Percentiles rank a stretch among this genome's conserved stretches.
These are phyloP conservation scores for Penaeus monodon DNA, from an alignment of 2,888 invertebrate genomes.

Conservation along the genomic window DNA sequence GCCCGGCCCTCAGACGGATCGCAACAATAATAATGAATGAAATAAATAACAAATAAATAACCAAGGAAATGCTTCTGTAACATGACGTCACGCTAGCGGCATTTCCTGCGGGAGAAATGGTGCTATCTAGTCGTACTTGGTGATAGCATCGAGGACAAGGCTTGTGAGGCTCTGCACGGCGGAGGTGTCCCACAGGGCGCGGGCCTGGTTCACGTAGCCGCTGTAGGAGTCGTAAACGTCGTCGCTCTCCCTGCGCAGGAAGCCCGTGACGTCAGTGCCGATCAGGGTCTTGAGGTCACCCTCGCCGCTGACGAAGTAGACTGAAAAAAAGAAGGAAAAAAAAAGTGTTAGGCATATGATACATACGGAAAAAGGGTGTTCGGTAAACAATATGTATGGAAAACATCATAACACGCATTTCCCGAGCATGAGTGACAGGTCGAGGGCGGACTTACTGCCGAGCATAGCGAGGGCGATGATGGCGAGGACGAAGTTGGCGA, in stretches of 20 bases:
- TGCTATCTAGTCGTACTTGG: constrained; percentile 11
- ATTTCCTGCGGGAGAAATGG: not conserved
- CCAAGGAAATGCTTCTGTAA: not conserved
- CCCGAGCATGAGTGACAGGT: not conserved
- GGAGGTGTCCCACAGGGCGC: constrained; percentile 11
- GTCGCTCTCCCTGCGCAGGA: not conserved
- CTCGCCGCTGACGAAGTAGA: constrained; percentile 2
- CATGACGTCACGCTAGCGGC: not conserved
- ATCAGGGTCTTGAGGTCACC: constrained; percentile 23
- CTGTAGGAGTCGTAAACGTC: constrained; percentile 22
- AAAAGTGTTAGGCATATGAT: not conserved
- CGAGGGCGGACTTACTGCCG: constrained; percentile 19
- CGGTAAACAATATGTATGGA: too few relatives aligned
- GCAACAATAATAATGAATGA: not conserved
- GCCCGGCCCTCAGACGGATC: constrained; percentile 4
- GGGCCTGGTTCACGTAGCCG: constrained; percentile 16
- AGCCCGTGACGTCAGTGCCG: constrained; percentile 3
- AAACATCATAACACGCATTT: too few relatives aligned
- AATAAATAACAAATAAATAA: constrained; percentile 26
- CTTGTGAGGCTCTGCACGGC: not conserved
- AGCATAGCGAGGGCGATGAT: constrained; percentile 40
- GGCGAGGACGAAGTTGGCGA: constrained; percentile 40
- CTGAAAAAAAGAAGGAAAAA: not conserved
- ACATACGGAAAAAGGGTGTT: too few relatives aligned
- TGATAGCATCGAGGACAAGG: constrained; percentile 20